Conservation (phyloP, 2,797 vertebrate genomes). For the Cossypha dichroa region DNA sequence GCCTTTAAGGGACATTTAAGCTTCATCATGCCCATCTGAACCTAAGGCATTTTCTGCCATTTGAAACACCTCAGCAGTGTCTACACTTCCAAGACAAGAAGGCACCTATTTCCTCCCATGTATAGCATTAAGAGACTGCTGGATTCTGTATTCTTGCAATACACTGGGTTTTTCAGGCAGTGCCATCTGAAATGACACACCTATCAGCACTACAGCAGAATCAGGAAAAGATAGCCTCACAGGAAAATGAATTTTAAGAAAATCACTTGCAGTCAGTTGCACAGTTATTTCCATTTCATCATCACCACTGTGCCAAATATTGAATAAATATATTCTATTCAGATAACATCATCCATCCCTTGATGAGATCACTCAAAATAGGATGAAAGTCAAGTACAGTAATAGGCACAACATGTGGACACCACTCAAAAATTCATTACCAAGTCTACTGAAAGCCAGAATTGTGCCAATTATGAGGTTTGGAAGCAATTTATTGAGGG, state of each 20-base stretch:
- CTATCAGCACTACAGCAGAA: background rate
- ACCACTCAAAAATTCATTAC: conserved; percentile 63
- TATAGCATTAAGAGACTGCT: background rate
- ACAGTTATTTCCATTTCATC: background rate
- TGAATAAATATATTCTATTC: background rate
- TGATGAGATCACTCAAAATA: background rate
- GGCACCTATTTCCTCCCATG: background rate
- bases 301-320: background rate
- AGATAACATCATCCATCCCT: background rate
- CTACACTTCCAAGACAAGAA: background rate
- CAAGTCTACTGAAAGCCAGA: conserved; percentile 50
- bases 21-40: background rate
- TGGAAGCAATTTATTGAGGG: conserved; percentile 41
- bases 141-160: background rate
- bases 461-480: conserved; percentile 27
- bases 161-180: background rate
- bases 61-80: background rate
- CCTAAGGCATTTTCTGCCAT: background rate
- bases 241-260: background rate
- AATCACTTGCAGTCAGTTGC: background rate
- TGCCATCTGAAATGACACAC: background rate
- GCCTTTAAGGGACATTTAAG: conserved; percentile 8
- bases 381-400: conserved; percentile 15
- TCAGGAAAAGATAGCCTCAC: background rate
- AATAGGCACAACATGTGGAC: conserved; percentile 20